Evolutionary conservation across 2,113 vertebrate genomes (phyloP).

Genomic region (Amblyornis subalaris): DNA sequence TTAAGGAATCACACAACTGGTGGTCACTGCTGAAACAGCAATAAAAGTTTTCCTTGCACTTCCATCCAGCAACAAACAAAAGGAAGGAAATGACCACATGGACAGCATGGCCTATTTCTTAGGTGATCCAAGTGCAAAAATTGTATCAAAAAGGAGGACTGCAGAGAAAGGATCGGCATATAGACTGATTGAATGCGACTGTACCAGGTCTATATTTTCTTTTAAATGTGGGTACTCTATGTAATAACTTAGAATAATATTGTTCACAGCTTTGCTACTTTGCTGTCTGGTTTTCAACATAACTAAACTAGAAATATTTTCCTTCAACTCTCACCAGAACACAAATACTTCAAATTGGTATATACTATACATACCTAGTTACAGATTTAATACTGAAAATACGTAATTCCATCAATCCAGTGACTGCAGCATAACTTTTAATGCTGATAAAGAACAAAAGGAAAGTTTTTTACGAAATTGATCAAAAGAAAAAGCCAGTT

Average conservation of each 20-base stretch:
- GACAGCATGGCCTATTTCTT: neutral
- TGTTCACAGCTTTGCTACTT: neutral
- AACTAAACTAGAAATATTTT: neutral
- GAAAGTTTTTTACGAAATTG: neutral
- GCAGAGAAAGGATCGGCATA: neutral
- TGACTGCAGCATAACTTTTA: neutral
- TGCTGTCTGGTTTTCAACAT: neutral
- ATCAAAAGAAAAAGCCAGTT: neutral
- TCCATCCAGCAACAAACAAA: neutral
- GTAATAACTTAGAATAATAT: neutral
- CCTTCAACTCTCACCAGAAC: neutral
- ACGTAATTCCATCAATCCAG: neutral
- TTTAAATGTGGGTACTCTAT: neutral
- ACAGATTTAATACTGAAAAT: neutral
- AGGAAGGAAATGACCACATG: neutral
- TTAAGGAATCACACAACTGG: neutral
- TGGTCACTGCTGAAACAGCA: neutral
- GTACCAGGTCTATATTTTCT: neutral
- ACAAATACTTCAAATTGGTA: neutral
- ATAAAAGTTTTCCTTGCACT: neutral
- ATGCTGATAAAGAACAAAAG: neutral
- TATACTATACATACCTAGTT: neutral
- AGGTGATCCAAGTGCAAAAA: neutral
- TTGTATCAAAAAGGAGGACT: neutral
- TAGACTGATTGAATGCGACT: neutral